Base-by-base conservation (phyloP, 1,140 invertebrate species). In the Aphidius ervi region DNA sequence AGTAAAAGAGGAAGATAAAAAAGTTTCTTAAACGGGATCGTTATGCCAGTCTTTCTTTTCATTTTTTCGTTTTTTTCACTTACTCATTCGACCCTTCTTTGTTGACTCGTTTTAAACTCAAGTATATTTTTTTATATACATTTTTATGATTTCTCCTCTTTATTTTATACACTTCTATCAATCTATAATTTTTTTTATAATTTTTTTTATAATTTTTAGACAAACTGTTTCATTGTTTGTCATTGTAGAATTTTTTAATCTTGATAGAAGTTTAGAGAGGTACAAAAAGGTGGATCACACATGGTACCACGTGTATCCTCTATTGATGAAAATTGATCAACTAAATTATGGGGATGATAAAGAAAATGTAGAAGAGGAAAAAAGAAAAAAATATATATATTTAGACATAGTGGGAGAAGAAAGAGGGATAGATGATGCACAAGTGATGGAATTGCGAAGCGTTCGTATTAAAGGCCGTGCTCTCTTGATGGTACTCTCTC, bases 1-100 rank as follows among this genome's bases (percentile, higher is more conserved):
- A 61, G 53, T 58, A 42, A 57, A 47, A 39, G 53, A 63, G 59
- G n/a, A n/a, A 56, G 65, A 54, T 56, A 61, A 59, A 63, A 58
- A 52, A 67, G 67, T 74, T 77, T 74, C 74, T 78, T 77, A 77
- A 76, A 77, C 72, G 74, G 74, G 73, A 78, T 78, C 74, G 75
- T 78, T 78, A 78, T 73, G 69, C 72, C 68, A 75, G 67, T 73
- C 67, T 72, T 64, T 74, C 71, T 63, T 67, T 71, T 63, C 61
- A 66, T 63, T 52, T 3, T 31, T 63, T 61, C 59, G n/a, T 54
- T 65, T 54, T 55, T 56, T 47, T 16, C 46, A 46, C 52, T n/a
- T 9, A 10, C 50, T 53, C 23, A 23, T 56, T 42, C 48, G 53
- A 48, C 56, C 50, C 9, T 56, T 43, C 45, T 58, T 20, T 23